Conservation (phyloP, 2,113 vertebrate genomes). For the Glaucomys volans region DNA sequence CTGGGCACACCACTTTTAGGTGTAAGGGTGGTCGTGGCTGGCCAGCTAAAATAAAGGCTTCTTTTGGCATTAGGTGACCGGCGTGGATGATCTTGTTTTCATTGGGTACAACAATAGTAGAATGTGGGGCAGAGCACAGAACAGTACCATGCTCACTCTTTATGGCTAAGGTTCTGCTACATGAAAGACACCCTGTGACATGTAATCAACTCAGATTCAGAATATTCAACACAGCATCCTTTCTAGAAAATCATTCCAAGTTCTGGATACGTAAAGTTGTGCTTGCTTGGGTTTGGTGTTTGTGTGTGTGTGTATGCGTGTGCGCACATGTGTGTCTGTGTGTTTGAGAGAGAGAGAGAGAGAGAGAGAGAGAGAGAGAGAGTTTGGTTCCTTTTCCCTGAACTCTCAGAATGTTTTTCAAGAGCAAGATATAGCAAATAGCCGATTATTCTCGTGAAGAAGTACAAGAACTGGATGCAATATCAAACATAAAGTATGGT, state of each 20-base stretch:
- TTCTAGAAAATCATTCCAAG: neutral
- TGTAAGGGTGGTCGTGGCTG: no score
- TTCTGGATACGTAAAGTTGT: neutral
- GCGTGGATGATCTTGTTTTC: no score
- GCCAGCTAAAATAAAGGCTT: no score
- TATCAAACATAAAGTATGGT: neutral
- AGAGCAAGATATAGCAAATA: neutral
- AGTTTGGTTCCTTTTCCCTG: neutral
- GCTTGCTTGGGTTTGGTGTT: neutral
- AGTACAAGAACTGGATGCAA: neutral
- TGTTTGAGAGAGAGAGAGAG: neutral
- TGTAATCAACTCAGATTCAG: neutral
- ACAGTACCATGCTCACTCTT: neutral
- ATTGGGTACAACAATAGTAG: no score
- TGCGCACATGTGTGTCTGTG: neutral
- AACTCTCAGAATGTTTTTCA: neutral
- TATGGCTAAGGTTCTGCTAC: neutral
- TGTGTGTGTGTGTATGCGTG: neutral
- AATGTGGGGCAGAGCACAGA: neutral
- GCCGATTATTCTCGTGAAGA: neutral
- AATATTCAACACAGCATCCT: neutral
- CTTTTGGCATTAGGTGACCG: no score
- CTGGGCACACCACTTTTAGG: no score
- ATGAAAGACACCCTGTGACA: neutral
- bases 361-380: neutral